Conservation (phyloP, 2,888 invertebrate genomes). For the Lobophora halterata region DNA sequence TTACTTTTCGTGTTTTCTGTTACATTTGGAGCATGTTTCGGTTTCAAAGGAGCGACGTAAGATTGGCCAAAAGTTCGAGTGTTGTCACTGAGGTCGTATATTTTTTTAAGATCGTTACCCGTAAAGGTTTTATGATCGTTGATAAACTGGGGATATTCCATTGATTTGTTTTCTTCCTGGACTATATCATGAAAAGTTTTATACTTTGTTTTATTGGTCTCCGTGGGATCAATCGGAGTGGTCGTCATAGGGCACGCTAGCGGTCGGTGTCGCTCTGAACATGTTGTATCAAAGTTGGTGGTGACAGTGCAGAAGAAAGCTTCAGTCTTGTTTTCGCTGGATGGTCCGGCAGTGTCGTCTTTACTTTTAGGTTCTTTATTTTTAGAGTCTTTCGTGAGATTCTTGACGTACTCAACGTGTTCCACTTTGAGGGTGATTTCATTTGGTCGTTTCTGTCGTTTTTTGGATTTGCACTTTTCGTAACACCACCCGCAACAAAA, state of each 20-base stretch:
- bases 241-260: constrained; percentile 5
- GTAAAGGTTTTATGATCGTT: constrained; percentile 18
- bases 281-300: constrained; percentile 24
- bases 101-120: constrained; percentile 26
- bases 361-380: constrained; percentile 13
- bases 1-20: constrained; percentile 26
- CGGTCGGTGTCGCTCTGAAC: constrained; percentile 18
- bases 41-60: constrained; percentile 32
- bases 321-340: constrained; percentile 22
- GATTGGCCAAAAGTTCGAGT: constrained; percentile 35
- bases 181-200: constrained; percentile 24
- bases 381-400: constrained; percentile 14
- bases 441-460: constrained; percentile 6
- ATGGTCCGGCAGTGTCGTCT: constrained; percentile 7
- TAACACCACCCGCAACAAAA: constrained; percentile 24
- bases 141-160: constrained; percentile 31
- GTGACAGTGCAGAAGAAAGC: constrained; percentile 31
- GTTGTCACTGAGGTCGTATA: constrained; percentile 14
- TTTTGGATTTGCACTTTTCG: background rate
- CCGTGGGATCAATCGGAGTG: constrained; percentile 18
- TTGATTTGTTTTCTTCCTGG: constrained; percentile 25
- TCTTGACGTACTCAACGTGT: constrained; percentile 26
- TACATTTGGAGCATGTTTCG: constrained; percentile 17
- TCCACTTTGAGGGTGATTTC: constrained; percentile 26
- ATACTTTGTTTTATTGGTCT: constrained; percentile 18